Conservation (phyloP, 2,797 vertebrate species). For the Gobionotothen gibberifrons region DNA sequence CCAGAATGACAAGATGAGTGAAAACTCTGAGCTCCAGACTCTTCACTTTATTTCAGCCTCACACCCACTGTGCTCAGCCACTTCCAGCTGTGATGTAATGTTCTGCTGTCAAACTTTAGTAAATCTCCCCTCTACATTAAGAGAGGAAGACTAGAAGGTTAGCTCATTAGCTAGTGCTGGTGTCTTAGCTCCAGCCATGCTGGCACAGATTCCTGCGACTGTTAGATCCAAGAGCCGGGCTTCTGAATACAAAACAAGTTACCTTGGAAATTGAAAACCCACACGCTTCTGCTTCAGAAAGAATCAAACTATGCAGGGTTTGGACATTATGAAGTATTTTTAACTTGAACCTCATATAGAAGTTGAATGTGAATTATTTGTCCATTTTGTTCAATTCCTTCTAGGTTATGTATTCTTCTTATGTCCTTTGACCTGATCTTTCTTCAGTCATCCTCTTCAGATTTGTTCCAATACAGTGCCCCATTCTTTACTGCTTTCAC, state of each 20-base stretch:
- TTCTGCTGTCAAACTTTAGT: conserved; percentile 56
- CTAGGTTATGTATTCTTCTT: not conserved
- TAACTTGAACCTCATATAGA: not conserved
- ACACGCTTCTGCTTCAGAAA: conserved; percentile 23
- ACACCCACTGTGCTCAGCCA: conserved; percentile 34
- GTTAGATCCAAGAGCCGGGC: conserved; percentile 37
- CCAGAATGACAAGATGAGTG: conserved; percentile 35
- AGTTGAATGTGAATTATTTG: not conserved
- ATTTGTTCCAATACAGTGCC: conserved; percentile 6
- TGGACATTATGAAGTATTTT: conserved; percentile 2
- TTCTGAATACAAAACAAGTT: conserved; percentile 32
- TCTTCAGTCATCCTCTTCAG: conserved; percentile 10
- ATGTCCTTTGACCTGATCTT: conserved; percentile 4
- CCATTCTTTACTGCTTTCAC: conserved; percentile 30
- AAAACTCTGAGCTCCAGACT: conserved; percentile 31
- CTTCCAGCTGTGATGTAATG: conserved; percentile 61
- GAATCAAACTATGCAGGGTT: conserved; percentile 16
- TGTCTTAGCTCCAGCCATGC: conserved; percentile 40
- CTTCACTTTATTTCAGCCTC: conserved; percentile 44
- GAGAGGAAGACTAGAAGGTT: conserved; percentile 39
- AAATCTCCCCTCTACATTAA: conserved; percentile 56
- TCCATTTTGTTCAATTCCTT: not conserved
- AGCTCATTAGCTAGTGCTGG: conserved; percentile 45
- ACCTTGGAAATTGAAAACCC: conserved; percentile 27
- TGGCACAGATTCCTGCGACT: conserved; percentile 37